These are phyloP conservation scores for Coilia nasus DNA, from an alignment of 2,797 vertebrate genomes.

Conservation along the genomic window DNA sequence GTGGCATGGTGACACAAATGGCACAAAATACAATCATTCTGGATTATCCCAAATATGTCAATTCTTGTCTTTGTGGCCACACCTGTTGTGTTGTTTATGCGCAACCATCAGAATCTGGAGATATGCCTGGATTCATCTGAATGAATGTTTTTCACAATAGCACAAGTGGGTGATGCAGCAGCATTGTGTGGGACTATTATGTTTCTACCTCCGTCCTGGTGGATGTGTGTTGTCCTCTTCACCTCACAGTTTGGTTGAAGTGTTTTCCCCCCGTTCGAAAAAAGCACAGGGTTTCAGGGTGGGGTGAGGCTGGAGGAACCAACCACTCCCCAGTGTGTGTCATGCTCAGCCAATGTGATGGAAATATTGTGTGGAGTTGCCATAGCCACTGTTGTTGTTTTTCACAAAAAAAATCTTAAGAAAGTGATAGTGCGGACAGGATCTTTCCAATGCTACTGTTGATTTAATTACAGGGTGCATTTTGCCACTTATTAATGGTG, in stretches of 20 bases:
- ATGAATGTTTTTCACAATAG: background rate
- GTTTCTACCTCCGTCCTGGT: background rate
- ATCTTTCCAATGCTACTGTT: background rate
- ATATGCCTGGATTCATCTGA: background rate
- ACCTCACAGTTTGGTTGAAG: background rate
- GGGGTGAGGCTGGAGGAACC: background rate
- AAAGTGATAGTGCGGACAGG: background rate
- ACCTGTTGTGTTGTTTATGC: background rate
- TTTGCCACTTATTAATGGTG: background rate
- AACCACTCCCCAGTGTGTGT: background rate
- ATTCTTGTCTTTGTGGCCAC: background rate
- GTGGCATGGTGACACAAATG: background rate
- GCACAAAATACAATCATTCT: background rate
- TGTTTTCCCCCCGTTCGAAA: background rate
- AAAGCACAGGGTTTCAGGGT: background rate
- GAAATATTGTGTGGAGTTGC: conserved; percentile 12
- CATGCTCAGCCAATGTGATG: conserved; percentile 4
- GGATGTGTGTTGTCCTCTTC: background rate
- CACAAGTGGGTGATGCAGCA: background rate
- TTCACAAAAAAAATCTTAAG: background rate
- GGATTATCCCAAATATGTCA: background rate
- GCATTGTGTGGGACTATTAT: background rate
- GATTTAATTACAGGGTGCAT: conserved; percentile 6
- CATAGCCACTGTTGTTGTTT: conserved; percentile 15
- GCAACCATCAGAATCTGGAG: background rate